These are phyloP conservation scores for Malurus melanocephalus DNA, from an alignment of 2,113 vertebrate species.

Conservation along the genomic window DNA sequence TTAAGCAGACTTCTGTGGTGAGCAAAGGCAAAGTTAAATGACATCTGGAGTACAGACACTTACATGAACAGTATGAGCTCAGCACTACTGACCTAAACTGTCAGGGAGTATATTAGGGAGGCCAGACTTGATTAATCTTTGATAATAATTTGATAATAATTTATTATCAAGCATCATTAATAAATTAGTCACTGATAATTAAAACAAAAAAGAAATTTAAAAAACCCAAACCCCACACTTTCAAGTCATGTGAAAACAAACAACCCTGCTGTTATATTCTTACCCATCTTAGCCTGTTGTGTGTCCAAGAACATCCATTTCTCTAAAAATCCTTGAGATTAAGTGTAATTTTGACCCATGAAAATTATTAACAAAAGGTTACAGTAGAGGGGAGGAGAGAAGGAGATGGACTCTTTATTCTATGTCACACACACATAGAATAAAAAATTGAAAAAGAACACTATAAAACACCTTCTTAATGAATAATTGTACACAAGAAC, in stretches of 20 bases:
- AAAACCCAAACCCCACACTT: rapidly evolving
- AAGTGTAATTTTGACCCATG: background rate
- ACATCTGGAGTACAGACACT: background rate
- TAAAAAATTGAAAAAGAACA: background rate
- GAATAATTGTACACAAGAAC: background rate
- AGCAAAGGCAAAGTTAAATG: background rate
- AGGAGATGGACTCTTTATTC: background rate
- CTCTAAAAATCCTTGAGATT: background rate
- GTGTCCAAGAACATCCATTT: background rate
- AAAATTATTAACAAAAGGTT: background rate
- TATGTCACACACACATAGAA: background rate
- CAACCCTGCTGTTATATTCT: background rate
- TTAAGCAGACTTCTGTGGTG: background rate
- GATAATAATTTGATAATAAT: no score
- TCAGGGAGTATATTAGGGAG: background rate
- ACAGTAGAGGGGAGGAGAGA: background rate
- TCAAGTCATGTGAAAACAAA: background rate
- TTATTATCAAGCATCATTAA: background rate
- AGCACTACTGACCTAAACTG: background rate
- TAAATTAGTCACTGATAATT: background rate
- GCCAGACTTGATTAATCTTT: background rate
- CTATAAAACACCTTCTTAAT: background rate
- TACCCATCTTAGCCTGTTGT: background rate
- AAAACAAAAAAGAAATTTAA: background rate
- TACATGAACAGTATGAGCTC: background rate